Evolutionary conservation across 2,113 vertebrate genomes (phyloP).

Genomic region (Perognathus longimembris): DNA sequence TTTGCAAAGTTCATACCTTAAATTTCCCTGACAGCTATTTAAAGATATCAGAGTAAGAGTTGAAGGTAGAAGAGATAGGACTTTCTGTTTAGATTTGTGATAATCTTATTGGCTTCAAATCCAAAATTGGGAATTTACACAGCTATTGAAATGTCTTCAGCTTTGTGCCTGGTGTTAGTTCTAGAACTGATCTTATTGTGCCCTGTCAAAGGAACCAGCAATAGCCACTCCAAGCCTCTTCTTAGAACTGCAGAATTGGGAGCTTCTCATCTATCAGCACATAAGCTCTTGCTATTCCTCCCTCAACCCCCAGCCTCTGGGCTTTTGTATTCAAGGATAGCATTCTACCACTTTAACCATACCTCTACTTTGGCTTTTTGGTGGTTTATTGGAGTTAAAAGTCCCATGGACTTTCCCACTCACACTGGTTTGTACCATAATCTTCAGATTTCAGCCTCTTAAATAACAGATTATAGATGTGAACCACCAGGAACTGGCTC

Average conservation of each 20-base stretch:
- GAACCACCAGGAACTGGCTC: too few species aligned
- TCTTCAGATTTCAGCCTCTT: too few species aligned
- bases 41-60: not conserved
- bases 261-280: not conserved
- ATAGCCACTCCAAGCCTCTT: not conserved
- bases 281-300: not conserved
- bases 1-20: not conserved
- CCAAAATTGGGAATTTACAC: not conserved
- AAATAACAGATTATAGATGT: too few species aligned
- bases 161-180: not conserved
- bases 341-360: too few species aligned
- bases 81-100: not conserved
- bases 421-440: too few species aligned
- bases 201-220: not conserved
- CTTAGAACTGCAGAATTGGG: not conserved
- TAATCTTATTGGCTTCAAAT: not conserved
- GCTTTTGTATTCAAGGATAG: too few species aligned
- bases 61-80: not conserved
- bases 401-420: too few species aligned
- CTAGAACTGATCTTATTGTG: not conserved
- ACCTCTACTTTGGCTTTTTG: too few species aligned
- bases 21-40: not conserved
- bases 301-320: not conserved
- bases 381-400: too few species aligned
- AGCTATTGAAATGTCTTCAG: not conserved